Conservation (phyloP, 2,888 invertebrate genomes). For the Drosophila anomalata region DNA sequence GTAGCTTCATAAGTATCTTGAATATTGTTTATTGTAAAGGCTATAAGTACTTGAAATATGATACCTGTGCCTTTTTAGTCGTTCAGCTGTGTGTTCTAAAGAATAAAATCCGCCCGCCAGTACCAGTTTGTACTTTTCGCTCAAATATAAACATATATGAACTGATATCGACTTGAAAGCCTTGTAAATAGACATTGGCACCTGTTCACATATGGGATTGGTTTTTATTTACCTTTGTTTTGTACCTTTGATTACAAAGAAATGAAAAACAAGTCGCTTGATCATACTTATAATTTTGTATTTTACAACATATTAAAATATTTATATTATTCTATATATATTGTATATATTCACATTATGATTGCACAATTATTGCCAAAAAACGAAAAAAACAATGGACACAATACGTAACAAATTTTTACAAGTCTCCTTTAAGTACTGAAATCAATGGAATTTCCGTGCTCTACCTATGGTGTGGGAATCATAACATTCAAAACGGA, state of each 20-base stretch:
- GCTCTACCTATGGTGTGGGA: conserved; percentile 18
- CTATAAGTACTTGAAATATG: no score
- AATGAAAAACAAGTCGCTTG: not conserved
- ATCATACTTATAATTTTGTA: conserved; percentile 32
- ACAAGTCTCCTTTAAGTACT: conserved; percentile 46
- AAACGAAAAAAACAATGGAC: conserved; percentile 39
- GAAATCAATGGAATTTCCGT: conserved; percentile 29
- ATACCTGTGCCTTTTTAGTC: no score
- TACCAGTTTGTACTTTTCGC: not conserved
- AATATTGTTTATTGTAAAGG: no score
- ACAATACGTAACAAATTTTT: conserved; percentile 38
- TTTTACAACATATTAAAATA: conserved; percentile 50
- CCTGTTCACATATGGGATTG: not conserved
- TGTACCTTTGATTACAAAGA: not conserved
- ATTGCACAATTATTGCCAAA: conserved; percentile 58
- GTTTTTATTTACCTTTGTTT: not conserved
- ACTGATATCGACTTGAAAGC: conserved; percentile 6
- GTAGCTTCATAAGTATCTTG: no score
- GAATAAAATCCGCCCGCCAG: not conserved
- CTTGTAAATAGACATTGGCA: conserved; percentile 8
- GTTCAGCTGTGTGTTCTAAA: not conserved
- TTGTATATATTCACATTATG: conserved; percentile 59
- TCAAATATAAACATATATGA: conserved; percentile 8
- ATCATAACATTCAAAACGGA: conserved; percentile 23
- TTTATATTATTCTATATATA: conserved; percentile 38